Percentiles rank a stretch among this genome's conserved stretches.
phyloP scores from a whole-genome alignment of 2,888 invertebrate genomes.

The Ptychoptera contaminata region DNA sequence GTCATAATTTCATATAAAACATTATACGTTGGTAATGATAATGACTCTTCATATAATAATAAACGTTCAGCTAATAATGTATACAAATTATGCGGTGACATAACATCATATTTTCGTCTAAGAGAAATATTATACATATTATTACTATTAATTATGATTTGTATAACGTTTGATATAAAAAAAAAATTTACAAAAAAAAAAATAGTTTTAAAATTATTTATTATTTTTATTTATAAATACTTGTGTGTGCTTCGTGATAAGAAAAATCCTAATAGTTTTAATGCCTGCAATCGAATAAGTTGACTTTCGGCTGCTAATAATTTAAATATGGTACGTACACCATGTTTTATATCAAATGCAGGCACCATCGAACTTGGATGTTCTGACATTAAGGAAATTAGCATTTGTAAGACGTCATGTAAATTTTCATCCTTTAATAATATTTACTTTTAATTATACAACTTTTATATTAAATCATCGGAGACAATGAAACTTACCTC shows the following conservation, averaged over 20 bases:
- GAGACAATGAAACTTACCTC: slow-evolving; percentile 45
- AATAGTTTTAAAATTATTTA: neutral
- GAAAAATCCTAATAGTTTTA: slow-evolving; percentile 95
- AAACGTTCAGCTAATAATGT: slow-evolving; percentile 88
- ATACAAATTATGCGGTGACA: slow-evolving; percentile 97
- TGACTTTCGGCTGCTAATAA: slow-evolving; percentile 91
- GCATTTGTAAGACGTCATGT: slow-evolving; percentile 93
- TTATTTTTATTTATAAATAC: slow-evolving; percentile 36
- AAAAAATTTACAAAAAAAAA: slow-evolving; percentile 3
- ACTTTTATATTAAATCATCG: neutral
- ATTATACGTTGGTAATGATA: slow-evolving; percentile 93
- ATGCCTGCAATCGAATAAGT: slow-evolving; percentile 83
- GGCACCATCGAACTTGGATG: slow-evolving; percentile 99
- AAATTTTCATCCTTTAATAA: slow-evolving; percentile 69
- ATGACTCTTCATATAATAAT: slow-evolving; percentile 70
- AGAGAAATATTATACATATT: slow-evolving; percentile 1
- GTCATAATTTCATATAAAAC: slow-evolving; percentile 97
- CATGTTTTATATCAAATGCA: slow-evolving; percentile 94
- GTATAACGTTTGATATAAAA: neutral
- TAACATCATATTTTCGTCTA: slow-evolving; percentile 96
- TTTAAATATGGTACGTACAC: slow-evolving; percentile 93
- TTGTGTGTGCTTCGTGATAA: slow-evolving; percentile 96
- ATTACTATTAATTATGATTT: neutral
- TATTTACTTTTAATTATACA: slow-evolving; percentile 18
- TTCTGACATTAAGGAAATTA: slow-evolving; percentile 94